Conservation (phyloP, 2,888 invertebrate species). For the Operophtera brumata region DNA sequence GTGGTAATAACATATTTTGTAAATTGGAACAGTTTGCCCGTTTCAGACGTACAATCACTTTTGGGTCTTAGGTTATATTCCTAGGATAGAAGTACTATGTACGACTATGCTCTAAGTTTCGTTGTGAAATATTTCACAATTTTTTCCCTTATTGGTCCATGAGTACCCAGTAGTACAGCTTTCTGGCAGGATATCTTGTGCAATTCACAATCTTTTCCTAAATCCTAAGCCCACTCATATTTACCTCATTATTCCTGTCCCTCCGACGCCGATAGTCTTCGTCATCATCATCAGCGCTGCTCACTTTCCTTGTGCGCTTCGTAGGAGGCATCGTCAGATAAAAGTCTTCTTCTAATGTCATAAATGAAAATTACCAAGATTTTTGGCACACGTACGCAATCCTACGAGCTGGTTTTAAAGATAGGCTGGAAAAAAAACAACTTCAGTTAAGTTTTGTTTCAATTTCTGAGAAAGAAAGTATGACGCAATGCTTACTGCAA, state of each 20-base stretch:
- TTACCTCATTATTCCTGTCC: constrained; percentile 89
- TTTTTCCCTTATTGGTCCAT: background rate
- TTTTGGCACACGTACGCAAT: constrained; percentile 29
- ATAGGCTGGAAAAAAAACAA: background rate
- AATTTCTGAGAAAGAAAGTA: constrained; percentile 21
- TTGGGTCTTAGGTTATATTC: too few relatives aligned
- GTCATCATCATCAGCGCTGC: constrained; percentile 84
- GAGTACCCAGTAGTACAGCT: background rate
- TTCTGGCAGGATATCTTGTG: too few relatives aligned
- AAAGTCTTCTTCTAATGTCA: constrained; percentile 62
- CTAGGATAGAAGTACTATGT: too few relatives aligned
- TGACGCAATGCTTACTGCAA: too few relatives aligned
- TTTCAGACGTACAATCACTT: too few relatives aligned
- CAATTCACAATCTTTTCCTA: too few relatives aligned
- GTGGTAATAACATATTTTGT: too few relatives aligned
- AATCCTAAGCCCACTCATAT: background rate
- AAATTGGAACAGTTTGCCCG: too few relatives aligned
- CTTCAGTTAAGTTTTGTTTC: constrained; percentile 2
- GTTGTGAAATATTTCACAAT: too few relatives aligned
- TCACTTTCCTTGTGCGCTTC: constrained; percentile 64
- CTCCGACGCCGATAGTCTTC: constrained; percentile 87
- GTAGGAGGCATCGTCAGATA: constrained; percentile 61
- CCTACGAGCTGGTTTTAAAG: background rate
- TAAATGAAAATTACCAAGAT: constrained; percentile 47
- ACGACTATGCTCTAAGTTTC: too few relatives aligned